Conservation (phyloP, 2,888 invertebrate genomes). For the Ectemnius cavifrons region DNA sequence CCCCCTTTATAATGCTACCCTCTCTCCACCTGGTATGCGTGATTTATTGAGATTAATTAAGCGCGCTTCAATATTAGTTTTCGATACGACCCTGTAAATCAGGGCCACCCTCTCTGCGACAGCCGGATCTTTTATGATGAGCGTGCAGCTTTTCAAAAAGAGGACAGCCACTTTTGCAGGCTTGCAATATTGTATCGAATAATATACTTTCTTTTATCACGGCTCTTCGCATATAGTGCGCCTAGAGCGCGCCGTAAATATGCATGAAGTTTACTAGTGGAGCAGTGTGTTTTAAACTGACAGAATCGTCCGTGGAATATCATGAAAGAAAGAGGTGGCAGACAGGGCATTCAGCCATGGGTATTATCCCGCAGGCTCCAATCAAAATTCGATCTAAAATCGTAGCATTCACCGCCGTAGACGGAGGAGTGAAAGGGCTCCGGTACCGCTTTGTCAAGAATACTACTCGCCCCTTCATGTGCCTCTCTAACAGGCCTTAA, state of each 20-base stretch:
- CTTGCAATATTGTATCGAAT: neutral
- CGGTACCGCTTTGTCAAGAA: conserved; percentile 35
- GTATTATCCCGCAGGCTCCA: neutral
- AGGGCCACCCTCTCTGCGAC: neutral
- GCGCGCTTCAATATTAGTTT: conserved; percentile 16
- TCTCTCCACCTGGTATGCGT: neutral
- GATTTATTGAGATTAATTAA: conserved; percentile 10
- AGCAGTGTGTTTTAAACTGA: neutral
- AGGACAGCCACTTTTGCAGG: neutral
- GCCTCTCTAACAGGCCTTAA: conserved; percentile 32
- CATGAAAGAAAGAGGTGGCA: conserved; percentile 16
- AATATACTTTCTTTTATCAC: neutral
- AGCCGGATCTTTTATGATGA: neutral
- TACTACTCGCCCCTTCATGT: conserved; percentile 23
- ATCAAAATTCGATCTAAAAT: conserved; percentile 22
- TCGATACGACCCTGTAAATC: neutral
- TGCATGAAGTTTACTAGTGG: neutral
- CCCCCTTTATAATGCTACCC: too few species aligned
- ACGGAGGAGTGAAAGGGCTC: conserved; percentile 10
- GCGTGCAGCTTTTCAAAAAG: neutral
- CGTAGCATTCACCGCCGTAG: neutral
- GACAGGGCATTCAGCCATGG: conserved; percentile 14
- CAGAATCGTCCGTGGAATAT: neutral
- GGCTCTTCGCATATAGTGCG: neutral
- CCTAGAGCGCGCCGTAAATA: neutral